phyloP scores from a whole-genome alignment of 2,888 invertebrate species.

The Ischnus inquisitorius region DNA sequence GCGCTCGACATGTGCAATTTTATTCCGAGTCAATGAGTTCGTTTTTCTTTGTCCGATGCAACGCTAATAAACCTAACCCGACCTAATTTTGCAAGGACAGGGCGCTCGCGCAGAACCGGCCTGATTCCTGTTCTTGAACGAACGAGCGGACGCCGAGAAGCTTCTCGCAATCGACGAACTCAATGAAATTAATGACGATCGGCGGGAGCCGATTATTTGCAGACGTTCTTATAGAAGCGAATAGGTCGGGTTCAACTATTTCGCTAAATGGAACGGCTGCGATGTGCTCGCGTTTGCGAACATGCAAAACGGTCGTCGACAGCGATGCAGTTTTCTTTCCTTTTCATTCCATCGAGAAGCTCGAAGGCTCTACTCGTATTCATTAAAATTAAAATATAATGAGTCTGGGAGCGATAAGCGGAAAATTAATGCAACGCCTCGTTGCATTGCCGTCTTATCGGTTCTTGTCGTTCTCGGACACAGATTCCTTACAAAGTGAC shows the following conservation, averaged over 20 bases:
- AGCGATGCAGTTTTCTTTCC: neutral
- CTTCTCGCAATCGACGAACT: neutral
- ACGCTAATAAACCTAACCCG: neutral
- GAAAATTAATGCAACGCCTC: neutral
- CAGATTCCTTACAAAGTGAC: neutral
- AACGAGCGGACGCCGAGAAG: neutral
- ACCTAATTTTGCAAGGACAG: slow-evolving; percentile 10
- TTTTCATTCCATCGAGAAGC: neutral
- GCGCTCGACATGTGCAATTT: neutral
- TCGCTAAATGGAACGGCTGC: neutral
- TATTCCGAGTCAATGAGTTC: neutral
- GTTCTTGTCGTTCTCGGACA: neutral
- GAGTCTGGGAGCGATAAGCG: slow-evolving; percentile 3
- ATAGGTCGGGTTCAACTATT: slow-evolving; percentile 36
- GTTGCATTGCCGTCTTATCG: slow-evolving; percentile 9
- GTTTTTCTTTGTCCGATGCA: neutral
- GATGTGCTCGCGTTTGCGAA: slow-evolving; percentile 3
- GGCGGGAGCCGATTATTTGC: neutral
- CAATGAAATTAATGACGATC: neutral
- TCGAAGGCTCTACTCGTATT: neutral
- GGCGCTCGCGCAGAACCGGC: slow-evolving; percentile 7
- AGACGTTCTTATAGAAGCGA: slow-evolving; percentile 1
- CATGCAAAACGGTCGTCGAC: neutral
- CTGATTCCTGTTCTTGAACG: neutral
- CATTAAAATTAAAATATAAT: neutral